Evolutionary conservation across 2,888 invertebrate genomes (phyloP), one percentile per base, ranked within the genome.

Genomic region (Clusia tigrina): DNA sequence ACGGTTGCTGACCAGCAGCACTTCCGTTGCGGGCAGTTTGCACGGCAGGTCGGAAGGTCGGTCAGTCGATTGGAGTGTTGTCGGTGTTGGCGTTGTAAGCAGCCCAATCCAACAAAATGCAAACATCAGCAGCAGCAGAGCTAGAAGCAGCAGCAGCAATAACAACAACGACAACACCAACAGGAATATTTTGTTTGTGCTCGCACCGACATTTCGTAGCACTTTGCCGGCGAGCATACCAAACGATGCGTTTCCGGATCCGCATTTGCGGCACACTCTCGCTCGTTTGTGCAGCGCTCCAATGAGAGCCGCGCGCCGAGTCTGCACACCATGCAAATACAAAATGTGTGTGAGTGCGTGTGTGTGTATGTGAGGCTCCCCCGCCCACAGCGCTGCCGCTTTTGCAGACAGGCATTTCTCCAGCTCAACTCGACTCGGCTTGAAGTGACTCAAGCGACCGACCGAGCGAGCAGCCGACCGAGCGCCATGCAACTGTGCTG

Each of bases 191-290:
- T n/a, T n/a, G n/a, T n/a, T 12, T 1, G 20, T 51, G 18, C 10
- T 12, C 17, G 10, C 12, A 53, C 42, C 52, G 55, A 42, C 9
- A 42, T 15, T 42, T 18, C 48, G 48, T 20, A 48, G n/a, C n/a
- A n/a, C n/a, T n/a, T 48, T 46, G 52, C 32, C 56, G 67, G 57
- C 63, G 66, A 65, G 70, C 58, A 64, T 61, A 67, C 67, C n/a
- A n/a, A n/a, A n/a, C 69, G 65, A 67, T 63, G 61, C 60, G 66
- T 64, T 73, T 73, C 74, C 73, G 73, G 64, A 69, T 72, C 74
- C 73, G 74, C 59, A 52, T 15, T 65, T 60, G 20, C 23, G 56
- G 61, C 58, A 20, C 54, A 58, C 62, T 37, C 55, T 62, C 23
- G 42, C 51, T 56, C 37, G 2, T 20, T 38, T 53, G 6, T 37